These are phyloP conservation scores for Sebastolobus altivelis DNA, from an alignment of 2,797 vertebrate genomes.

Conservation along the genomic window DNA sequence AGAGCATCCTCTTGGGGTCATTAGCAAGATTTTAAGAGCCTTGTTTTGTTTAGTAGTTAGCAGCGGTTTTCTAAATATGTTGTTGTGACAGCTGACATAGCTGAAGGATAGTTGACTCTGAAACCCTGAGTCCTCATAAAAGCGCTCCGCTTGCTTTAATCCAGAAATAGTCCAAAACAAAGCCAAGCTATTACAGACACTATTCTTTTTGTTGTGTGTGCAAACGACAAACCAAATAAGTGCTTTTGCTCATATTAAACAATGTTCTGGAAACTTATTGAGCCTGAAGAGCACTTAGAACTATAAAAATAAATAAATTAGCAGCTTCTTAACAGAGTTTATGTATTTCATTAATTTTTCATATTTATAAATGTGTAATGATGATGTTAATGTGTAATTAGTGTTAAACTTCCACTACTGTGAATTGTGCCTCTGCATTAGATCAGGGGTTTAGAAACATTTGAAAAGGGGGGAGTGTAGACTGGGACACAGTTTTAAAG, in stretches of 20 bases:
- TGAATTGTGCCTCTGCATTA: conserved; percentile 41
- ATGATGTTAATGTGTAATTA: conserved; percentile 62
- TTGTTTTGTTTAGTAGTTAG: conserved; percentile 56
- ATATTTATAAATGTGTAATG: conserved; percentile 66
- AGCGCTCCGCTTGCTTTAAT: conserved; percentile 59
- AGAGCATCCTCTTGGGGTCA: conserved; percentile 47
- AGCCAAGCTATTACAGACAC: conserved; percentile 37
- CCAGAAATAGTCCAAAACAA: conserved; percentile 72
- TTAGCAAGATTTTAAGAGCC: conserved; percentile 49
- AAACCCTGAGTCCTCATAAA: conserved; percentile 60
- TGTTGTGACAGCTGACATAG: conserved; percentile 63
- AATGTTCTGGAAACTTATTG: conserved; percentile 20
- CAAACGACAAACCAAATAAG: conserved; percentile 41
- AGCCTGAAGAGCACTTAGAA: conserved; percentile 26
- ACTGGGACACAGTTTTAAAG: neutral
- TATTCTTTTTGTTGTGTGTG: conserved; percentile 31
- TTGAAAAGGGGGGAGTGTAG: neutral
- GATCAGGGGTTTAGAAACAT: conserved; percentile 3
- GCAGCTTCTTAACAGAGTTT: conserved; percentile 49
- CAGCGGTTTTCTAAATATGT: conserved; percentile 61
- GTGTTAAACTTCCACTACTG: conserved; percentile 63
- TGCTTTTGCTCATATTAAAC: conserved; percentile 25
- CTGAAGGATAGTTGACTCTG: conserved; percentile 63
- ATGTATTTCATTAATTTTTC: conserved; percentile 60
- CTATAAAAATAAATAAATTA: conserved; percentile 34